Evolutionary conservation across 2,113 vertebrate species (phyloP), one percentile per base, ranked within the genome.

Genomic region (Origma solitaria): DNA sequence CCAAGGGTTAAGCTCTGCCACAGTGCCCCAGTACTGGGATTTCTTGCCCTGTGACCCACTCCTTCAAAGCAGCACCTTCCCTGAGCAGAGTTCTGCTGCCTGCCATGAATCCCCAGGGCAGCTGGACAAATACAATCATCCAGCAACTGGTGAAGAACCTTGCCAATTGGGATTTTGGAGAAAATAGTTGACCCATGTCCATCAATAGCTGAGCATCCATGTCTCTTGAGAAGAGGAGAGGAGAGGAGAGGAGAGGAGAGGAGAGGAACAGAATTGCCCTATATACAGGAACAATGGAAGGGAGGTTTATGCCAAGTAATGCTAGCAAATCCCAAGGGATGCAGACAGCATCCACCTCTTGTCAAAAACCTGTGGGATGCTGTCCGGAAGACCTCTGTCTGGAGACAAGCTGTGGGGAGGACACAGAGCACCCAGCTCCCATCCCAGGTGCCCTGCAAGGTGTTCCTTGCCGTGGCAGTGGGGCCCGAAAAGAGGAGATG

Each of bases 121-220:
- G 23, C 13, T 73, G 37, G n/a, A 53, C 1, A 7, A 69, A 20
- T 31, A 4, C 49, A 61, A 15, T 51, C 22, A 53, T 45, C 54
- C 0, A 0, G 38, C 10, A 77, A 9, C 17, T 37, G 15, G 10
- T 68, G 49, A 44, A 0, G 5, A 54, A 57, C 23, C 21, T 78
- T 58, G 18, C 8, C 73, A 33, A n/a, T 1, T 38, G 20, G 15
- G 9, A 61, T 37, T 35, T 18, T 53, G 56, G 13, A 81, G n/a
- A 53, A 57, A 90, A 61, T 7, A 45, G 5, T 16, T 54, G 18
- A 9, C 12, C 31, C 30, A 13, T 8, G 8, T 68, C 16, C 23
- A 25, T 33, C 40, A 42, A 33, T 56, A 50, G 37, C 24, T 89
- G 37, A 72, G 35, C 15, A 71, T 23, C 15, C 1, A 0, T 11